phyloP scores from a whole-genome alignment of 2,888 invertebrate genomes.

The Thecocarcelia acutangulata region DNA sequence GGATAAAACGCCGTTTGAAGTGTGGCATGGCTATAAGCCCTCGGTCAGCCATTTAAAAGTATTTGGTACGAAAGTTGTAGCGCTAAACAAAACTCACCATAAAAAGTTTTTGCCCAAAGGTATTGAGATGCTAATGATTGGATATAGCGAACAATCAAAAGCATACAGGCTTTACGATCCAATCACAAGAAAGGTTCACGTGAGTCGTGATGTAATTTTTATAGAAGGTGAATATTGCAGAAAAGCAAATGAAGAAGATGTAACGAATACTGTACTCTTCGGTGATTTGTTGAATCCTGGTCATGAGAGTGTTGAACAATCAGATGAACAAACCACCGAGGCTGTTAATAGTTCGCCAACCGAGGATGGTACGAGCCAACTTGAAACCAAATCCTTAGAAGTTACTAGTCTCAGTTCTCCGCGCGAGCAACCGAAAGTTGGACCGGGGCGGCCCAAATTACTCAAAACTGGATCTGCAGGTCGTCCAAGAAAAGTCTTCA shows the following conservation, averaged over 20 bases:
- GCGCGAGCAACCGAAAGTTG: not conserved
- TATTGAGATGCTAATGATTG: constrained; percentile 6
- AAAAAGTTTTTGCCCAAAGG: too few species aligned
- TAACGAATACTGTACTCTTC: not conserved
- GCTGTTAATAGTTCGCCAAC: not conserved
- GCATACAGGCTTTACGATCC: too few species aligned
- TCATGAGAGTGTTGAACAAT: not conserved
- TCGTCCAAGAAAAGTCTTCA: constrained; percentile 33
- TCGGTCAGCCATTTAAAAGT: too few species aligned
- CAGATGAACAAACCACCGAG: not conserved
- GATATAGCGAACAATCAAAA: too few species aligned
- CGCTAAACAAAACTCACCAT: too few species aligned
- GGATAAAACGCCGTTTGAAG: too few species aligned
- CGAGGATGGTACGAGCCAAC: not conserved
- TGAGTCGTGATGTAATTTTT: constrained; percentile 24
- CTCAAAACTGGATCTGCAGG: constrained; percentile 25
- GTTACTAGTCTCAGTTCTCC: not conserved
- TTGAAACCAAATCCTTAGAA: not conserved
- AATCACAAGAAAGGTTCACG: too few species aligned
- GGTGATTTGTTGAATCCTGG: not conserved
- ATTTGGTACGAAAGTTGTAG: too few species aligned
- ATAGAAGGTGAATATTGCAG: not conserved
- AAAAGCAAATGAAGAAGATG: not conserved
- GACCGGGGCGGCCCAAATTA: constrained; percentile 9
- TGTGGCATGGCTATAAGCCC: too few species aligned